Evolutionary conservation across 92 coral and sea anemone genomes (phyloP), one percentile per base, ranked within the genome.

Genomic region (Siderastrea siderea): DNA sequence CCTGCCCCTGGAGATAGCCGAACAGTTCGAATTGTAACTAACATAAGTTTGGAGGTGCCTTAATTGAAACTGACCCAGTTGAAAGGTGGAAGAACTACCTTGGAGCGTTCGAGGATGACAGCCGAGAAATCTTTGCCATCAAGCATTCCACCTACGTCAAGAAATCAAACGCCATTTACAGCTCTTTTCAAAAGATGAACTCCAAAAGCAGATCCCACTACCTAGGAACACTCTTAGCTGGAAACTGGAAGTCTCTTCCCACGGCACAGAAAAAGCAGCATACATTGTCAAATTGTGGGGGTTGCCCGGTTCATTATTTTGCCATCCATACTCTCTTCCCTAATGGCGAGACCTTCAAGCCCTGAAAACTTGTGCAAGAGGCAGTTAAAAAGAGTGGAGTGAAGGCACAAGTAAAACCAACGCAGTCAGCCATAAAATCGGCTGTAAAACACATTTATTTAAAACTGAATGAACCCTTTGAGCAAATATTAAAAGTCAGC

Each of bases 391-490:
- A 59, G 60, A 47, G 19, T 77, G 81, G 72, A 6, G 4, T 43
- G 48, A 75, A 9, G 65, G 64, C 65, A 38, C 75, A 65, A 43
- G 8, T 68, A 0, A 83, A 71, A 43, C 88, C 88, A 48, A 52
- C 71, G 55, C 74, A 73, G 74, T 61, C 77, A 62, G 68, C 88
- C 78, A 74, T 84, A 77, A 74, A 84, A 67, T 55, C 74, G 61
- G 81, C 88, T 73, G 74, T 71, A 46, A 84, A 74, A 84, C 68
- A 84, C 54, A 74, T 84, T n/a, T 74, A 84, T 61, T 69, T 46
- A 0, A 50, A 84, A 84, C 44, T 74, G 7, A 84, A 61, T 72
- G 71, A 65, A 44, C 88, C 88, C 7, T 74, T 75, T 72, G 68
- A 87, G 67, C 65, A 80, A 47, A 38, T 70, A 26, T 87, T 87